Evolutionary conservation across 2,113 vertebrate genomes (phyloP).

Genomic region (Ageneiosus marmoratus): DNA sequence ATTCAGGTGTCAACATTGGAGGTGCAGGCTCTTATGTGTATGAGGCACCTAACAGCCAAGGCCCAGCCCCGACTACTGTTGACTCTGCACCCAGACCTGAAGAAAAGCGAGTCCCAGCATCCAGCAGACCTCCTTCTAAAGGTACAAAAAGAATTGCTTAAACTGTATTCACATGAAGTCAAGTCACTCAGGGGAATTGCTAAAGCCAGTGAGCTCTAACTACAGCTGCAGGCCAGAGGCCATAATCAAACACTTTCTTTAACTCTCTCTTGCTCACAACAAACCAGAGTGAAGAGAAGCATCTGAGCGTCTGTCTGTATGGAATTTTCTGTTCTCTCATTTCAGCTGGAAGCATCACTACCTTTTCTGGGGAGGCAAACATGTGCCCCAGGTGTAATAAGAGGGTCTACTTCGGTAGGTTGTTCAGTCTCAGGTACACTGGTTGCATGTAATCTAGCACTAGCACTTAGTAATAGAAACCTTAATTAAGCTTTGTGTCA

Average conservation of each 20-base stretch:
- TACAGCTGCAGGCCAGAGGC: conserved; percentile 32
- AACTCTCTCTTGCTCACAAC: not conserved
- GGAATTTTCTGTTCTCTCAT: not conserved
- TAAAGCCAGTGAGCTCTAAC: conserved; percentile 30
- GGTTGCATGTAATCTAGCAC: not conserved
- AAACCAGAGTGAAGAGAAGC: not conserved
- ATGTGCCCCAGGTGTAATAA: conserved; percentile 91
- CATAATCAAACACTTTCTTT: conserved; percentile 12
- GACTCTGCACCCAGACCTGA: conserved; percentile 73
- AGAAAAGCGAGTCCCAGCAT: conserved; percentile 74
- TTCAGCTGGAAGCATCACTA: conserved; percentile 88
- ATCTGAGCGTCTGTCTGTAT: not conserved
- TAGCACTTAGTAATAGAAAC: not conserved
- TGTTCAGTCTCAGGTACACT: not conserved
- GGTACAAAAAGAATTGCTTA: conserved; percentile 65
- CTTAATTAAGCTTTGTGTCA: conserved; percentile 1
- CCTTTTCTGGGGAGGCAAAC: conserved; percentile 93
- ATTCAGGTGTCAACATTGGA: conserved; percentile 91
- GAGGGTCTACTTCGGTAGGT: conserved; percentile 95
- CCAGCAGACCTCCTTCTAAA: conserved; percentile 83
- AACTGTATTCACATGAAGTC: too few relatives aligned
- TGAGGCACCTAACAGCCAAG: conserved; percentile 77
- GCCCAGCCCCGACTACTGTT: conserved; percentile 66
- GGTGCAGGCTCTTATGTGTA: conserved; percentile 94
- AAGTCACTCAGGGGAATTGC: not conserved